These are phyloP conservation scores for Hexactinellida sp. DNA, from an alignment of 37 sponge, comb jelly and placozoan genomes.

Conservation along the genomic window DNA sequence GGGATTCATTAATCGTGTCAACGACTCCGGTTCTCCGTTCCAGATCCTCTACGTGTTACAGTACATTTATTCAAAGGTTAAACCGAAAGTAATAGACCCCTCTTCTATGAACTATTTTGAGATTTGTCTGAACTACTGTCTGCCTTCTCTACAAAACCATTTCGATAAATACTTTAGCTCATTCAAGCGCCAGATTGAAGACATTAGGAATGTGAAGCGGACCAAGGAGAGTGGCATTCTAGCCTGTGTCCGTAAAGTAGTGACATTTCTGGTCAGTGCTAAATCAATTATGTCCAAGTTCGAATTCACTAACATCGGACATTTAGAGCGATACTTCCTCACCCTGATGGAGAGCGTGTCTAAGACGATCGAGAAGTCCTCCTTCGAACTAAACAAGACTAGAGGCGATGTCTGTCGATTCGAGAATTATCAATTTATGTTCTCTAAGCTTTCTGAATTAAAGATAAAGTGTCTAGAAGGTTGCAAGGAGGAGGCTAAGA, in stretches of 20 bases:
- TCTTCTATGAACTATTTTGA: slow-evolving; percentile 14
- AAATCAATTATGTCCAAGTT: not conserved
- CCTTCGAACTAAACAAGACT: slow-evolving; percentile 59
- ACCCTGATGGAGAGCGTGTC: slow-evolving; percentile 46
- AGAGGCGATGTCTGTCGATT: slow-evolving; percentile 70
- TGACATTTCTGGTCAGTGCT: not conserved
- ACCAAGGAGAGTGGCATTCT: not conserved
- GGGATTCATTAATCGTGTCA: slow-evolving; percentile 30
- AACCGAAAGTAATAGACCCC: not conserved
- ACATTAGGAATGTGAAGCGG: not conserved
- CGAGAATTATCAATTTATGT: slow-evolving; percentile 72
- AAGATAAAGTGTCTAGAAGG: slow-evolving; percentile 61
- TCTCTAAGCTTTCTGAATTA: slow-evolving; percentile 41
- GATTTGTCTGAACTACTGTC: not conserved
- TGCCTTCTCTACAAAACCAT: not conserved
- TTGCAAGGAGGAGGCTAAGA: slow-evolving; percentile 54
- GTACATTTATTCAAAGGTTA: slow-evolving; percentile 5
- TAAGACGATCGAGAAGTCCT: slow-evolving; percentile 44
- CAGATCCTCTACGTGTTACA: not conserved
- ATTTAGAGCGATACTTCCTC: not conserved
- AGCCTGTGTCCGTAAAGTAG: not conserved
- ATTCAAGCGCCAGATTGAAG: not conserved
- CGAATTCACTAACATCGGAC: not conserved
- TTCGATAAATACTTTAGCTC: not conserved
- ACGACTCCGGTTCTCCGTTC: not conserved